These are phyloP conservation scores for Rhodinocichla rosea DNA, from an alignment of 2,113 vertebrate species.

Conservation along the genomic window DNA sequence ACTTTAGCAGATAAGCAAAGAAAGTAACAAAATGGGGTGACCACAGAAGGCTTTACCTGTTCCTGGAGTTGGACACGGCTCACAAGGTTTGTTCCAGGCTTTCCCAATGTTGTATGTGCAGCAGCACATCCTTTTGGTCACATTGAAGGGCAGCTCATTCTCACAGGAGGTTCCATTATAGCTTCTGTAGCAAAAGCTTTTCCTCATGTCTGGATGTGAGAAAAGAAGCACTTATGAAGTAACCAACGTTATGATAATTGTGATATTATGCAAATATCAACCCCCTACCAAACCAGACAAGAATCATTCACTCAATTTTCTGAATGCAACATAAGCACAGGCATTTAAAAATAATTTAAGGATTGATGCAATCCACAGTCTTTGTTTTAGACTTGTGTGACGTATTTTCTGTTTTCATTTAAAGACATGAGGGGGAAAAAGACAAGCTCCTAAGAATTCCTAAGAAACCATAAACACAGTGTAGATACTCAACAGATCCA, in stretches of 20 bases:
- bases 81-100: constrained; percentile 86
- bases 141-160: constrained; percentile 81
- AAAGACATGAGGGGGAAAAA: background rate
- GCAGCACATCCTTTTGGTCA: constrained; percentile 84
- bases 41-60: constrained; percentile 60
- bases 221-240: background rate
- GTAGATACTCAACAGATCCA: background rate
- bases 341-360: background rate
- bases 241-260: background rate
- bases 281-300: background rate
- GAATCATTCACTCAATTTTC: background rate
- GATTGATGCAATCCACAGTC: background rate
- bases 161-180: constrained; percentile 82
- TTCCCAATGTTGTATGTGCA: constrained; percentile 85
- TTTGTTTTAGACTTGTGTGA: background rate
- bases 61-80: constrained; percentile 76
- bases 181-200: constrained; percentile 83
- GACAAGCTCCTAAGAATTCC: background rate
- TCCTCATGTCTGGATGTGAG: constrained; percentile 78
- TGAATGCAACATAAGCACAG: background rate
- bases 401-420: background rate
- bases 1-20: background rate
- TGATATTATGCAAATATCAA: background rate
- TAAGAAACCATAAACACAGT: background rate
- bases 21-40: background rate